These are phyloP conservation scores for Daktulosphaira vitifoliae DNA, from an alignment of 1,140 invertebrate species.

Conservation along the genomic window DNA sequence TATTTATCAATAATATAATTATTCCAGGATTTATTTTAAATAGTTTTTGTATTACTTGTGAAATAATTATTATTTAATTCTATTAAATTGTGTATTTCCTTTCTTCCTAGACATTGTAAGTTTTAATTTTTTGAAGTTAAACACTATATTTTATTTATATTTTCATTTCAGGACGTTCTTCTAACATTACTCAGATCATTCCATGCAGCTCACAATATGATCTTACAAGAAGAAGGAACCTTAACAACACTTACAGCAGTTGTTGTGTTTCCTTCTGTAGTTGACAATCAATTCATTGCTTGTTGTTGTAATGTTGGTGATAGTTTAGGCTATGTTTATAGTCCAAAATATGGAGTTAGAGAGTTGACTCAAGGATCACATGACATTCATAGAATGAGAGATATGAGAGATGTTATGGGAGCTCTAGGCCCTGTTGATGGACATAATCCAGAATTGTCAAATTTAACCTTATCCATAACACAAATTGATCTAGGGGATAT, in stretches of 20 bases:
- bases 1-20: too few relatives aligned
- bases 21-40: too few relatives aligned
- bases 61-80: too few relatives aligned
- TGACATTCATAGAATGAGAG: slow-evolving; percentile 75
- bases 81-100: too few relatives aligned
- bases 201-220: slow-evolving; percentile 78
- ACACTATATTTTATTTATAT: slow-evolving; percentile 21
- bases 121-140: too few relatives aligned
- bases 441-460: slow-evolving; percentile 78
- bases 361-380: slow-evolving; percentile 75
- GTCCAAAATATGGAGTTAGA: slow-evolving; percentile 60
- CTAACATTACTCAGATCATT: slow-evolving; percentile 70
- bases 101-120: too few relatives aligned
- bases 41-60: too few relatives aligned
- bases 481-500: slow-evolving; percentile 74
- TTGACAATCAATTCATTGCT: slow-evolving; percentile 56
- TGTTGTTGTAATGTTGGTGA: slow-evolving; percentile 90
- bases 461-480: slow-evolving; percentile 82
- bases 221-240: slow-evolving; percentile 75
- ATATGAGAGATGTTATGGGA: slow-evolving; percentile 85
- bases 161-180: slow-evolving; percentile 60
- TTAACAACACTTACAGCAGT: slow-evolving; percentile 79
- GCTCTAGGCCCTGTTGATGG: slow-evolving; percentile 84
- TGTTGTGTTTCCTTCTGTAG: slow-evolving; percentile 57
- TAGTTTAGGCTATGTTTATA: slow-evolving; percentile 81